These are phyloP conservation scores for Engraulis encrasicolus DNA, from an alignment of 2,113 vertebrate genomes.

Conservation along the genomic window DNA sequence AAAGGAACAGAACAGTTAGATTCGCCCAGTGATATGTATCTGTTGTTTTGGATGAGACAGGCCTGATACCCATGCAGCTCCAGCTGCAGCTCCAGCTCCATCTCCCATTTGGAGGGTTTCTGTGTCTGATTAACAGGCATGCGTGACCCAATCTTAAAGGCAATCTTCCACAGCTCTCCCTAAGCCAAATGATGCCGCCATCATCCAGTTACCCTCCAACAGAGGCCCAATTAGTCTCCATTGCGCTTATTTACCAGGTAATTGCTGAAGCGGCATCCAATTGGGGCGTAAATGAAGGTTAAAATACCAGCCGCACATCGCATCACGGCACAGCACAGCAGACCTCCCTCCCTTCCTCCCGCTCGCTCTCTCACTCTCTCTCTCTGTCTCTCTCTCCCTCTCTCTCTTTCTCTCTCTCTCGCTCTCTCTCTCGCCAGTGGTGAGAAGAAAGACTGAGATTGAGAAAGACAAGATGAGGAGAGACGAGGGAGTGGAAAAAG, in stretches of 20 bases:
- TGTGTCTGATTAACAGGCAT: not conserved
- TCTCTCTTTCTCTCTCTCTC: too few relatives aligned
- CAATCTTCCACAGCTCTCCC: not conserved
- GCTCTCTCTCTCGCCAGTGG: too few relatives aligned
- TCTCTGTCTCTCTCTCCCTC: too few relatives aligned
- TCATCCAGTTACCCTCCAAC: slow-evolving; percentile 8
- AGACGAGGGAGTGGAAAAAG: not conserved
- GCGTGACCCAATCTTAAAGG: not conserved
- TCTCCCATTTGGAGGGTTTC: not conserved
- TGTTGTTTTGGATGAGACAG: too few relatives aligned
- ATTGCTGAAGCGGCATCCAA: not conserved
- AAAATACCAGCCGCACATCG: not conserved
- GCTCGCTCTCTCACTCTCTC: not conserved
- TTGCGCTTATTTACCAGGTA: slow-evolving; percentile 17
- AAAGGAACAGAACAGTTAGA: too few relatives aligned
- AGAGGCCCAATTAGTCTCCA: slow-evolving; percentile 19
- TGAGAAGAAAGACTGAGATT: too few relatives aligned
- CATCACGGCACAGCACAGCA: too few relatives aligned
- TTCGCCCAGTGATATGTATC: too few relatives aligned
- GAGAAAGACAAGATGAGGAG: not conserved
- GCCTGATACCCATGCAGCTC: too few relatives aligned
- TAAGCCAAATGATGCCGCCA: not conserved
- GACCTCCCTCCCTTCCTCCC: too few relatives aligned
- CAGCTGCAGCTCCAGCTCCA: too few relatives aligned
- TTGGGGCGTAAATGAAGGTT: slow-evolving; percentile 15